phyloP scores from a whole-genome alignment of 37 sponge, comb jelly and placozoan species.

The Bolinopsis microptera region DNA sequence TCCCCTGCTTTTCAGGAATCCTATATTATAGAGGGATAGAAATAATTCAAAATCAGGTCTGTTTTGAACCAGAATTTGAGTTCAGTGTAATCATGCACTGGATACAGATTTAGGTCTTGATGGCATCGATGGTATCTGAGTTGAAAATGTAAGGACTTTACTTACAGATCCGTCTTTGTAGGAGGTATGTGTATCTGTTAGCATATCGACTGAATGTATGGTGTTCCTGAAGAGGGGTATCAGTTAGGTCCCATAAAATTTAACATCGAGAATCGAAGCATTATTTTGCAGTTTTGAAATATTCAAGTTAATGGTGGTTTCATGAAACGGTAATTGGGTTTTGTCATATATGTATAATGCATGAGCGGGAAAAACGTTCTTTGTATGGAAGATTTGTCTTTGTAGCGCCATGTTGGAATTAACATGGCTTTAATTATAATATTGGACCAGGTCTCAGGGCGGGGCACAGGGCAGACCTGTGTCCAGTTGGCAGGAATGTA shows the following conservation, averaged over 20 bases:
- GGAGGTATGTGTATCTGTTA: not conserved
- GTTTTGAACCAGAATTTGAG: not conserved
- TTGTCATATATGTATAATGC: too few relatives aligned
- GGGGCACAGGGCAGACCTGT: not conserved
- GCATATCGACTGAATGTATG: slow-evolving; percentile 2
- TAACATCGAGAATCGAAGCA: too few relatives aligned
- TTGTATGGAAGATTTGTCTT: too few relatives aligned
- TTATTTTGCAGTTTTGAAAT: too few relatives aligned
- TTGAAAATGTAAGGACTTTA: not conserved
- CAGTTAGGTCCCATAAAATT: too few relatives aligned
- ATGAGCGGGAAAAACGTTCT: too few relatives aligned
- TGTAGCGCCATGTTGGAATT: too few relatives aligned
- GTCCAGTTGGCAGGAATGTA: not conserved
- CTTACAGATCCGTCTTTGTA: not conserved
- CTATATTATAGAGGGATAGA: not conserved
- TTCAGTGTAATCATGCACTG: too few relatives aligned
- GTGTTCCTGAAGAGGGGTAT: not conserved
- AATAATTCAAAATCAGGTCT: not conserved
- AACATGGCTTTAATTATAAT: not conserved
- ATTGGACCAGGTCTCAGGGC: not conserved
- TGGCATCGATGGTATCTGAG: not conserved
- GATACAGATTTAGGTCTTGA: too few relatives aligned
- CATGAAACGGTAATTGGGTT: too few relatives aligned
- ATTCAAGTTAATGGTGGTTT: too few relatives aligned
- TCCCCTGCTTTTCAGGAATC: not conserved